phyloP scores from a whole-genome alignment of 2,888 invertebrate species.

The Lamproptera curius region DNA sequence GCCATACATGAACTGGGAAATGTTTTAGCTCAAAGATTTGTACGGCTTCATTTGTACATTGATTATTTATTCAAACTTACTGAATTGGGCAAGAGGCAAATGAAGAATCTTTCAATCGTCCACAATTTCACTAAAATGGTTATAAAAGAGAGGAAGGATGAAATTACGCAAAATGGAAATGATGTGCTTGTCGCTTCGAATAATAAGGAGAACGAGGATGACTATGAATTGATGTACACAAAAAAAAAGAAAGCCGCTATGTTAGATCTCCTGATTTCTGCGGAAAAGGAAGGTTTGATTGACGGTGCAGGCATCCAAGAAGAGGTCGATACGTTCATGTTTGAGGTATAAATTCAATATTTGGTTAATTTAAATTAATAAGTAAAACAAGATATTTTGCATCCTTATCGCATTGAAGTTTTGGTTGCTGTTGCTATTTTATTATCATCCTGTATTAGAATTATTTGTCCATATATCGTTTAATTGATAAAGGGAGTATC shows the following conservation, averaged over 20 bases:
- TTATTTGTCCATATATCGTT: too few species aligned
- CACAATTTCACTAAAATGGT: conserved; percentile 44
- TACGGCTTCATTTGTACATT: conserved; percentile 76
- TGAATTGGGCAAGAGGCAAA: conserved; percentile 66
- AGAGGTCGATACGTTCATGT: conserved; percentile 82
- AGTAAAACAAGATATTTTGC: too few species aligned
- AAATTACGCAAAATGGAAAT: conserved; percentile 42
- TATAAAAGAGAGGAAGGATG: conserved; percentile 29
- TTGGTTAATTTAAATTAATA: too few species aligned
- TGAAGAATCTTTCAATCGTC: conserved; percentile 45
- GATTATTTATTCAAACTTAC: conserved; percentile 75
- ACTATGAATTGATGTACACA: conserved; percentile 21
- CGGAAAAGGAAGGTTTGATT: conserved; percentile 61
- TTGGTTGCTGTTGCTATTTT: too few species aligned
- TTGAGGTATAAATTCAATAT: conserved; percentile 61
- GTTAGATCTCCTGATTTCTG: conserved; percentile 71
- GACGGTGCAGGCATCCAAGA: conserved; percentile 73
- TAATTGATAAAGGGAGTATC: too few species aligned
- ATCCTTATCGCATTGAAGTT: too few species aligned
- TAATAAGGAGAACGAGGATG: conserved; percentile 24
- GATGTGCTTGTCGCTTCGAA: conserved; percentile 18
- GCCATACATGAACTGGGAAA: conserved; percentile 71
- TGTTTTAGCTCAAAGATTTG: conserved; percentile 50
- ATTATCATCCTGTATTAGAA: too few species aligned
- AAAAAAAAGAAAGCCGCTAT: conserved; percentile 69